Base-by-base conservation (phyloP, 2,113 vertebrate species). In the Rhinogobius similis region DNA sequence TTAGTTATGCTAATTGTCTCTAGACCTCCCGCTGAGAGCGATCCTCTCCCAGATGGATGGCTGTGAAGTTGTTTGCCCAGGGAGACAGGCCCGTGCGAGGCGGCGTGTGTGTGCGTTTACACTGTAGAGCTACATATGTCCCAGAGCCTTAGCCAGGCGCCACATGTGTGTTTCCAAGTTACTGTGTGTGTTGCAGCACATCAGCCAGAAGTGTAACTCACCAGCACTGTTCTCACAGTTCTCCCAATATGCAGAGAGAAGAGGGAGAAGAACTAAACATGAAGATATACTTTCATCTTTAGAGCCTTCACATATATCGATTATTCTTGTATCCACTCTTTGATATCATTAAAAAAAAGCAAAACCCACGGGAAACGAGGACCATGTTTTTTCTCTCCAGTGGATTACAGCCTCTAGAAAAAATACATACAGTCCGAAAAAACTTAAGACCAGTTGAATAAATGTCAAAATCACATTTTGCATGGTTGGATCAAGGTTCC, bases 1-100 rank as follows among this genome's bases (percentile, higher is more conserved):
- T 90, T 89, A 88, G 86, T 87, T 92, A 90, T 92, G 86, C 81
- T 90, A 89, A 91, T 86, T 91, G 85, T 85, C 81, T 77, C 74
- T 68, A 78, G 86, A 88, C 82, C 84, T 71, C 90, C 89, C 41
- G 68, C 74, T n/a, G 85, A 76, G 85, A 55, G 66, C 5, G 74
- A 85, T 82, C 70, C 70, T 70, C 77, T 83, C 87, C 76, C 83
- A 79, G 86, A 81, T 87, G 78, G 80, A 79, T 64, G 76, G 72
- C 86, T 92, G 75, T 91, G 82, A 91, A 87, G 83, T 87, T 87
- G 82, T 92, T 90, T 91, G 82, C 87, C 89, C 84, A 84, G 72
- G 78, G 82, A 87, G 79, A 83, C 82, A 77, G 73, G 78, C 65
- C 26, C 44, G 69, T 36, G 65, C 55, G 63, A 46, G 67, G 77